phyloP scores from a whole-genome alignment of 2,113 vertebrate genomes.

The Pachypanchax playfairii region DNA sequence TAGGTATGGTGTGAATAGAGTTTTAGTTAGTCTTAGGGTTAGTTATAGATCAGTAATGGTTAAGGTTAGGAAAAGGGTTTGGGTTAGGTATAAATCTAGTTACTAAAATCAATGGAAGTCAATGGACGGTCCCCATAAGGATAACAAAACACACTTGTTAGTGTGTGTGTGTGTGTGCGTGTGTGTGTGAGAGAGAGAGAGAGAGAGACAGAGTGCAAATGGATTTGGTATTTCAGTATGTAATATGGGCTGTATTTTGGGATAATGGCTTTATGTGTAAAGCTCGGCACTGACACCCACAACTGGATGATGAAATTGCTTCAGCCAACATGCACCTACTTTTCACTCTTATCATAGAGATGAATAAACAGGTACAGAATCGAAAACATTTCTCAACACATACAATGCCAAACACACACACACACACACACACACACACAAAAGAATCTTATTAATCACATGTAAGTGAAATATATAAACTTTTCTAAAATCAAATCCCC shows the following conservation, averaged over 20 bases:
- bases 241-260: constrained; percentile 53
- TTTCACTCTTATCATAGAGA: constrained; percentile 23
- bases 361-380: constrained; percentile 42
- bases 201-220: not conserved
- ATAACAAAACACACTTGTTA: too few species aligned
- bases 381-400: not conserved
- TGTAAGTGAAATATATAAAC: not conserved
- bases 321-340: constrained; percentile 41
- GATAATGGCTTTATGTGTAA: constrained; percentile 65
- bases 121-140: too few species aligned
- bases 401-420: too few species aligned
- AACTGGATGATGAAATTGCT: constrained; percentile 62
- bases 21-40: too few species aligned
- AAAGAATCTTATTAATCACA: not conserved
- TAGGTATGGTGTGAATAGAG: too few species aligned
- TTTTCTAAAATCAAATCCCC: not conserved
- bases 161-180: constrained; percentile 16
- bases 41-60: too few species aligned
- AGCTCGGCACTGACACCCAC: constrained; percentile 47
- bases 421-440: not conserved
- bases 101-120: too few species aligned
- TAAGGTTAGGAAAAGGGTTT: too few species aligned
- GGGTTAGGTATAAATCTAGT: too few species aligned
- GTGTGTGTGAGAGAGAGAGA: constrained; percentile 4
- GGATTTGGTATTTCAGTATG: constrained; percentile 32